These are phyloP conservation scores for Trididemnum clinides DNA, from an alignment of 23 tunicate species.

Conservation along the genomic window DNA sequence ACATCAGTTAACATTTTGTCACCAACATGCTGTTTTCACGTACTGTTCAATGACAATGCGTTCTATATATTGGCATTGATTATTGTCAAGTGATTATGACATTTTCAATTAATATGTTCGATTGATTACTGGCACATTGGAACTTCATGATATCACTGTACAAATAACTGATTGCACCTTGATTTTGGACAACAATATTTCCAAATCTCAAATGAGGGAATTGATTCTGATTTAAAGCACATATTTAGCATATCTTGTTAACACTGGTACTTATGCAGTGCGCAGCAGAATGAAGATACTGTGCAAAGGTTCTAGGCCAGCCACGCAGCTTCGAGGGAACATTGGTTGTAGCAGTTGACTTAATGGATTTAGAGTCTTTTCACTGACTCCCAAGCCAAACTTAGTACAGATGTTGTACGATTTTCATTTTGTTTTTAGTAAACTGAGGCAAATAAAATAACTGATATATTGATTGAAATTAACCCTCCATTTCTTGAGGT, in stretches of 20 bases:
- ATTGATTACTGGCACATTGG: conserved; percentile 12
- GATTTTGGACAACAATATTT: background rate
- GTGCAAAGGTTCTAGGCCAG: background rate
- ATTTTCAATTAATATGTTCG: background rate
- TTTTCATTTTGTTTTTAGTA: no score
- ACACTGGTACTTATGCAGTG: background rate
- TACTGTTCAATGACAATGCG: conserved; percentile 4
- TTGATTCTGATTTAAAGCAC: background rate
- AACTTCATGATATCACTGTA: background rate
- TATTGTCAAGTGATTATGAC: conserved; percentile 5
- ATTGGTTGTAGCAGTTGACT: no score
- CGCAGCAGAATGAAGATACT: background rate
- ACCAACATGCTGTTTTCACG: conserved; percentile 9
- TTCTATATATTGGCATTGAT: no score
- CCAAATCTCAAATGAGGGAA: background rate
- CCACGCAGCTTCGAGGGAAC: conserved; percentile 7
- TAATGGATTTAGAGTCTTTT: no score
- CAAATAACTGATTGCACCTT: background rate
- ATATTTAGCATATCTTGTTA: no score
- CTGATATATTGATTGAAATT: no score
- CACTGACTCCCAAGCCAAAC: no score
- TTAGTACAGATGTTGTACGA: no score
- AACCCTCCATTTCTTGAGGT: no score
- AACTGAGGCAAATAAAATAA: no score
- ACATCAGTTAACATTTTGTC: conserved; percentile 15